Evolutionary conservation across 2,888 invertebrate species (phyloP).

Genomic region (Chrysodeixis includens): DNA sequence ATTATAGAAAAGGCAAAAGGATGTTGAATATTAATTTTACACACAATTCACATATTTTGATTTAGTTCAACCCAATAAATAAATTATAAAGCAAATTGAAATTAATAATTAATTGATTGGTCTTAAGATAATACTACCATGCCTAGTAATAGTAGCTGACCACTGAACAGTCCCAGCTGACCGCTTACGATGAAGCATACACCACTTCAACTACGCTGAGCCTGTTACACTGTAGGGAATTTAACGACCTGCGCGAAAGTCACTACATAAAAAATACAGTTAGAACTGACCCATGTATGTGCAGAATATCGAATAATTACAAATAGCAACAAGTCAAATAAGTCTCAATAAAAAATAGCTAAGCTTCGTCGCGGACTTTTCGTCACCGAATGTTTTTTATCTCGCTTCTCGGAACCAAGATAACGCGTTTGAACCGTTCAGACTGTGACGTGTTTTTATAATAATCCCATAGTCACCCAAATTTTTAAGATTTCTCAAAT

Average conservation of each 20-base stretch:
- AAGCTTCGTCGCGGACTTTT: constrained; percentile 63
- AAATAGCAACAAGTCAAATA: constrained; percentile 15
- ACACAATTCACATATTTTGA: too few species aligned
- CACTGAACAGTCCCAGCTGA: not conserved
- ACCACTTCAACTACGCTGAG: not conserved
- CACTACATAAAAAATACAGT: not conserved
- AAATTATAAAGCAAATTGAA: too few species aligned
- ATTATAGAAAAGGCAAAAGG: too few species aligned
- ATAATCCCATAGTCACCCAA: constrained; percentile 67
- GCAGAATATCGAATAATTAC: not conserved
- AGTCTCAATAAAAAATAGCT: constrained; percentile 63
- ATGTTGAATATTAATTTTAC: too few species aligned
- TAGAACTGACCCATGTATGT: not conserved
- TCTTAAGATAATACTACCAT: constrained; percentile 4
- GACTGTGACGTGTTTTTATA: constrained; percentile 70
- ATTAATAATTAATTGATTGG: too few species aligned
- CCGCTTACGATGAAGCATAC: not conserved
- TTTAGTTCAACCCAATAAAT: too few species aligned
- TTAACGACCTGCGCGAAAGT: not conserved
- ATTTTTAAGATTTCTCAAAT: constrained; percentile 61
- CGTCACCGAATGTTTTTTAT: constrained; percentile 70
- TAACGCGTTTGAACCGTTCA: constrained; percentile 66
- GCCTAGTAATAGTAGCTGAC: not conserved
- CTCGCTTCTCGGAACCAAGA: constrained; percentile 74
- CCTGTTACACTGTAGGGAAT: not conserved